A percentile compares a stretch with the other conserved stretches of the same genome.
Evolutionary conservation across 2,113 vertebrate species (phyloP).

Genomic region (Anseranas semipalmata): DNA sequence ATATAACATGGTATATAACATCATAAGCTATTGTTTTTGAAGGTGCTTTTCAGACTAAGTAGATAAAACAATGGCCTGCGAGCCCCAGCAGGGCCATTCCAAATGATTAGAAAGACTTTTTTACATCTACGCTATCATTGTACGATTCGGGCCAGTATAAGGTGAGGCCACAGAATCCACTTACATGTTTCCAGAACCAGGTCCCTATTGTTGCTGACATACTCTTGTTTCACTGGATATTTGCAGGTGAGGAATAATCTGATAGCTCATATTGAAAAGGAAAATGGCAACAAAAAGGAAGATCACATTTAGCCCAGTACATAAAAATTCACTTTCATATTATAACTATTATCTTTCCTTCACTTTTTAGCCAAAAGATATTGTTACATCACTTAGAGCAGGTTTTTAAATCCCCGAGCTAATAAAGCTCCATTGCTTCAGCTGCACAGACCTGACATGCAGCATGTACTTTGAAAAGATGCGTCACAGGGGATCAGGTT

Average conservation of each 20-base stretch:
- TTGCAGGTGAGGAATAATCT: background rate
- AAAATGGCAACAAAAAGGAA: slow-evolving; percentile 32
- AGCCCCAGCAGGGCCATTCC: background rate
- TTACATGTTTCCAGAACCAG: background rate
- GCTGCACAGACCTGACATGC: slow-evolving; percentile 70
- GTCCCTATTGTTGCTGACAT: background rate
- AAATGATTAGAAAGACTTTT: background rate
- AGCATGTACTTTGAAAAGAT: slow-evolving; percentile 67
- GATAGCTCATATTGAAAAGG: background rate
- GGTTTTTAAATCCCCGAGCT: slow-evolving; percentile 76
- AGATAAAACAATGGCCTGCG: background rate
- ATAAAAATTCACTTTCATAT: slow-evolving; percentile 36
- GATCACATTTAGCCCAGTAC: background rate
- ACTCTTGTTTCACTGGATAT: background rate
- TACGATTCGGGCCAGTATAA: background rate
- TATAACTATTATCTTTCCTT: slow-evolving; percentile 15
- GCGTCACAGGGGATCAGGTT: slow-evolving; percentile 74
- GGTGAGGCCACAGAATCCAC: background rate
- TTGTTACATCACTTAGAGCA: slow-evolving; percentile 61
- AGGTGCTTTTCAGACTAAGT: background rate
- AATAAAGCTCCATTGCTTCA: slow-evolving; percentile 72
- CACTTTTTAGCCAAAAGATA: slow-evolving; percentile 63
- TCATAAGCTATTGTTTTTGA: background rate
- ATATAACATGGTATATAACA: background rate
- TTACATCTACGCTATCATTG: background rate